Percentiles rank a stretch among this genome's conserved stretches.
Conservation (phyloP, 1,140 invertebrate species). For the Drosophila yakuba region DNA sequence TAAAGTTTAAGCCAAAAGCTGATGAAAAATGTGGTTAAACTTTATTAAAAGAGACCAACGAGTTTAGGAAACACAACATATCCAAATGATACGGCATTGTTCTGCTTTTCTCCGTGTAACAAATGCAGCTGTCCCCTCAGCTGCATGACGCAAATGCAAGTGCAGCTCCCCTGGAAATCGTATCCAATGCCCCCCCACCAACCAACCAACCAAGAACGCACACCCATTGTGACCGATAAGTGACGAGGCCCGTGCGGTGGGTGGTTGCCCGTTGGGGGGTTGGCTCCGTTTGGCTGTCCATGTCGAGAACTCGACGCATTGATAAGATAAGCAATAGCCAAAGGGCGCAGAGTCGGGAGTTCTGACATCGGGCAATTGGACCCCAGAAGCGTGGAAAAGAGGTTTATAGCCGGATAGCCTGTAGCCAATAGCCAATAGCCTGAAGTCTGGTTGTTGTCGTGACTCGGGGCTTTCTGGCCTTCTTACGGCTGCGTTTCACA, state of each 20-base stretch:
- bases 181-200: neutral
- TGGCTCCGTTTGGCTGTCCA: slow-evolving; percentile 57
- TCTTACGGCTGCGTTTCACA: slow-evolving; percentile 54
- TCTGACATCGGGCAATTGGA: slow-evolving; percentile 32
- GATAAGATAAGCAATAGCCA: slow-evolving; percentile 72
- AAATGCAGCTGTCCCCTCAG: slow-evolving; percentile 26
- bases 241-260: slow-evolving; percentile 29
- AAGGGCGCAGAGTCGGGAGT: slow-evolving; percentile 7
- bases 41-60: too few relatives aligned
- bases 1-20: too few relatives aligned
- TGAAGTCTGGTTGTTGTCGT: slow-evolving; percentile 36
- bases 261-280: slow-evolving; percentile 36
- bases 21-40: too few relatives aligned
- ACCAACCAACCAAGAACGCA: neutral
- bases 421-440: neutral
- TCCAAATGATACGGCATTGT: neutral
- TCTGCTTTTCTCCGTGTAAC: neutral
- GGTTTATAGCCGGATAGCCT: slow-evolving; percentile 1
- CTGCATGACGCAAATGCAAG: slow-evolving; percentile 20
- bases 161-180: slow-evolving; percentile 12
- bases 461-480: slow-evolving; percentile 46
- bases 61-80: too few relatives aligned
- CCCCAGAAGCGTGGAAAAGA: slow-evolving; percentile 8
- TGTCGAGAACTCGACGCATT: slow-evolving; percentile 34
- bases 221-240: slow-evolving; percentile 61